These are phyloP conservation scores for Panthera tigris DNA, from an alignment of 2,113 vertebrate genomes.

Conservation along the genomic window DNA sequence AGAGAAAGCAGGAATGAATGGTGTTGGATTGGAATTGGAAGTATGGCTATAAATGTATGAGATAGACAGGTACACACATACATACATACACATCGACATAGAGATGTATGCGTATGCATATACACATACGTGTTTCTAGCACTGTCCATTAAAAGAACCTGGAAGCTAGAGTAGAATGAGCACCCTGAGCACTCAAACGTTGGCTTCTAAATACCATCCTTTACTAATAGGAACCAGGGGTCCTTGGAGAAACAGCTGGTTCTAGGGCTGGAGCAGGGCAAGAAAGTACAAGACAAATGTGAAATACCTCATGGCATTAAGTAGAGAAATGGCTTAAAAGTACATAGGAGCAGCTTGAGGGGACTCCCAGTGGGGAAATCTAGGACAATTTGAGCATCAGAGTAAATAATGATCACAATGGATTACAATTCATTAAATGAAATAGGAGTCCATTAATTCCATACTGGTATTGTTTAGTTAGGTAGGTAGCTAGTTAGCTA, in stretches of 20 bases:
- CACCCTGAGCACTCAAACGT: background rate
- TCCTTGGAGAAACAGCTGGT: background rate
- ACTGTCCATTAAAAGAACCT: background rate
- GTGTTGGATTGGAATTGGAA: background rate
- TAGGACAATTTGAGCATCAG: background rate
- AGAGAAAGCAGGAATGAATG: background rate
- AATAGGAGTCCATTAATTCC: background rate
- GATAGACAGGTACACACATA: background rate
- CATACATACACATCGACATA: background rate
- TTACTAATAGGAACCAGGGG: background rate
- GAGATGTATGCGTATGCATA: background rate
- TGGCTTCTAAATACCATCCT: background rate
- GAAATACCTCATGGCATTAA: background rate
- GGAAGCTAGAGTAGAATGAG: background rate
- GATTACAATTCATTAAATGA: background rate
- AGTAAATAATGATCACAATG: background rate
- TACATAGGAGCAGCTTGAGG: background rate
- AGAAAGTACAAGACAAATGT: background rate
- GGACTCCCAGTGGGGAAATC: background rate
- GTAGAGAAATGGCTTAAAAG: background rate
- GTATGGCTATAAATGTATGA: background rate
- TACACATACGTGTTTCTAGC: background rate
- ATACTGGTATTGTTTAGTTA: background rate
- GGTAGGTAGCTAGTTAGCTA: background rate
- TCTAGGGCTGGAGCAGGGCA: background rate